Base-by-base conservation (phyloP, 2,113 vertebrate species). In the Leptocoma aspasia region DNA sequence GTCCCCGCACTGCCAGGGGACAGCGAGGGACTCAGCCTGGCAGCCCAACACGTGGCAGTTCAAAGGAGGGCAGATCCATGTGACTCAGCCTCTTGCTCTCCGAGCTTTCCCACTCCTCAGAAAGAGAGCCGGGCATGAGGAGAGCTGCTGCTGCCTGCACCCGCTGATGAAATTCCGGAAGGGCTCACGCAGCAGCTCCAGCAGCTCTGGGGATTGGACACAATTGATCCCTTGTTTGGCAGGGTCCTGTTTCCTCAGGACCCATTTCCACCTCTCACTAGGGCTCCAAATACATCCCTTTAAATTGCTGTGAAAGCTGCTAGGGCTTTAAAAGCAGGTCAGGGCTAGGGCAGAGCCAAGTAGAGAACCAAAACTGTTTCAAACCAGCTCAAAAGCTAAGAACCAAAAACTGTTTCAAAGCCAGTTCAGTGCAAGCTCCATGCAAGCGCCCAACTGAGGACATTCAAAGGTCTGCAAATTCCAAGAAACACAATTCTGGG, bases 1-100 rank as follows among this genome's bases (percentile, higher is more conserved):
- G 11, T 12, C 47, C 49, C 20, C 4, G 1, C 1, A 0, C 37
- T 56, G 64, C n/a, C 13, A 11, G 6, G 37, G 21, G 41, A 37
- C 42, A 70, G 68, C 0, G 0, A 27, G 21, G 37, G 35, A 22
- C 28, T 23, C 19, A 0, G 70, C 54, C 50, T 42, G 10, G 59
- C 12, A n/a, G n/a, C 23, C 57, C 41, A 33, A 8, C 11, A 8
- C 2, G 0, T 9, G 17, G 23, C 60, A n/a, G 0, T 24, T 17
- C 19, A 14, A 57, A 57, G 26, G 28, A 86, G 10, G 4, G 3
- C 3, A 1, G 7, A 1, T 30, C 28, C 2, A 1, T 26, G 41
- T 2, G 15, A 22, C 37, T 35, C 39, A 47, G 15, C 39, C 44
- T 35, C 49, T 42, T 15, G 13, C 11, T 24, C 26, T 45, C 57